phyloP scores from a whole-genome alignment of 2,888 invertebrate species.

The Heliconius aoede region DNA sequence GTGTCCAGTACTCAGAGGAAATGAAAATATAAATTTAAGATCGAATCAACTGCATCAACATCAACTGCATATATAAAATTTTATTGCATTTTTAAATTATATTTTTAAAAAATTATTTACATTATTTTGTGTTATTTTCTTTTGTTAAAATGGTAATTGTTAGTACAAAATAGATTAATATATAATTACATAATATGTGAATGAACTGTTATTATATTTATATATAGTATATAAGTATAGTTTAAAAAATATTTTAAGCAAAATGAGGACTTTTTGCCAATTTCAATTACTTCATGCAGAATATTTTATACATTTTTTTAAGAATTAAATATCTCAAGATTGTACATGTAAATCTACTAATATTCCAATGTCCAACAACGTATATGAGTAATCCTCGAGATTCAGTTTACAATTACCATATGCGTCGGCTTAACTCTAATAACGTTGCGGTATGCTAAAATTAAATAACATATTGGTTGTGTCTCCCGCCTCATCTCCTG shows the following conservation, averaged over 20 bases:
- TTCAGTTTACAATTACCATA: slow-evolving; percentile 45
- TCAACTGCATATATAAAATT: background rate
- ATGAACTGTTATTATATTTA: too few species aligned
- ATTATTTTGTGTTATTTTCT: background rate
- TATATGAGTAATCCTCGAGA: slow-evolving; percentile 26
- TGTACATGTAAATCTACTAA: background rate
- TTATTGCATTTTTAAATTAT: background rate
- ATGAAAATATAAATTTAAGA: too few species aligned
- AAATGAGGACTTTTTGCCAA: too few species aligned
- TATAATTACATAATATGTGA: too few species aligned
- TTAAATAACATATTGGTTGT: slow-evolving; percentile 39
- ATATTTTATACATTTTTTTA: too few species aligned
- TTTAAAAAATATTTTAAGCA: too few species aligned
- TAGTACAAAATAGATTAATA: too few species aligned
- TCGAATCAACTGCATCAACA: too few species aligned
- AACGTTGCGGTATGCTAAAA: slow-evolving; percentile 44
- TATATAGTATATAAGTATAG: too few species aligned
- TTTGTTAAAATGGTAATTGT: too few species aligned
- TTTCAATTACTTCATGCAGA: too few species aligned
- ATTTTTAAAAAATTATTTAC: background rate
- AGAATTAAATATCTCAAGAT: background rate
- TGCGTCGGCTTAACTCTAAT: slow-evolving; percentile 39
- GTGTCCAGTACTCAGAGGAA: too few species aligned
- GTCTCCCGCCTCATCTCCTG: slow-evolving; percentile 41
- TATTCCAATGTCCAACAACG: slow-evolving; percentile 5